phyloP scores from a whole-genome alignment of 2,113 vertebrate species.

The Engraulis encrasicolus region DNA sequence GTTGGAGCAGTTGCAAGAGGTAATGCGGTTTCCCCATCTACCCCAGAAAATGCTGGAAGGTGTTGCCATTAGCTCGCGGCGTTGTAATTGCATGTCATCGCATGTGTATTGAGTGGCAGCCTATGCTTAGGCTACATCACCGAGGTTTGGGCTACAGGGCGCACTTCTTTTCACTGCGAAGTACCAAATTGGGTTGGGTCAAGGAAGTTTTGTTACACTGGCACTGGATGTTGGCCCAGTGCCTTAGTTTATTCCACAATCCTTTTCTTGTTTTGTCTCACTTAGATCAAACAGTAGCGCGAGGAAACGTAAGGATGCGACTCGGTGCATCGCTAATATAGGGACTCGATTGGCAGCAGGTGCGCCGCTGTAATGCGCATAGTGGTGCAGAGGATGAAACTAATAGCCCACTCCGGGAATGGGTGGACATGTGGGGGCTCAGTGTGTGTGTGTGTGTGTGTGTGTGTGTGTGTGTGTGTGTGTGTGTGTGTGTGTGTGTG shows the following conservation, averaged over 20 bases:
- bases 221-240: neutral
- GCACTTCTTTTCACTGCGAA: neutral
- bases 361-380: constrained; percentile 1
- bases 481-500: too few relatives aligned
- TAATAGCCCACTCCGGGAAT: neutral
- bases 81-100: neutral
- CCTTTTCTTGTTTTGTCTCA: neutral
- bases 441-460: neutral
- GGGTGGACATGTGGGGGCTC: neutral
- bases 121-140: neutral
- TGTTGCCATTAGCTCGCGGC: neutral
- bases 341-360: neutral
- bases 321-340: neutral
- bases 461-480: too few relatives aligned
- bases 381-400: constrained; percentile 11
- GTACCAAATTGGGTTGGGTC: constrained; percentile 10
- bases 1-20: constrained; percentile 95
- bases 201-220: neutral
- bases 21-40: constrained; percentile 52
- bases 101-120: neutral
- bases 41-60: neutral
- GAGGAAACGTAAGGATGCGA: neutral
- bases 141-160: neutral
- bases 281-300: neutral
- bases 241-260: neutral